Conservation (phyloP, 2,888 invertebrate species). For the Penaeus monodon region DNA sequence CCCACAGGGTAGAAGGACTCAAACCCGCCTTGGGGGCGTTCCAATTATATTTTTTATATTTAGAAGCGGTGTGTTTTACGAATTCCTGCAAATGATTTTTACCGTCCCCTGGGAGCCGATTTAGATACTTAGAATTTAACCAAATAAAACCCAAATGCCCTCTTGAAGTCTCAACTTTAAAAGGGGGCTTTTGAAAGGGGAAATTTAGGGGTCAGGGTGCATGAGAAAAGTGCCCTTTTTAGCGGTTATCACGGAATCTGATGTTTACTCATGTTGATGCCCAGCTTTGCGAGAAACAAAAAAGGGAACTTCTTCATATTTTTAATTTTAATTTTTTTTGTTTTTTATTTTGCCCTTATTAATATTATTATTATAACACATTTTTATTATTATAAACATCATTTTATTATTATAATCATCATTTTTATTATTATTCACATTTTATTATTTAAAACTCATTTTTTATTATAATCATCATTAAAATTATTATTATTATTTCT, state of each 20-base stretch:
- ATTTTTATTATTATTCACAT: too few species aligned
- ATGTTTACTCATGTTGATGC: constrained; percentile 26
- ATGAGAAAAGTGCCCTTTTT: constrained; percentile 49
- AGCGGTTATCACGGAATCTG: constrained; percentile 49
- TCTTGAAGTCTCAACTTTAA: constrained; percentile 38
- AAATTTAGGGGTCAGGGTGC: constrained; percentile 38
- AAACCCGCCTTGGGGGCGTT: too few species aligned
- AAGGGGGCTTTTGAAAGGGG: constrained; percentile 43
- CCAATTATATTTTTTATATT: background rate
- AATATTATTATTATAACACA: too few species aligned
- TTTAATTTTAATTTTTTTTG: background rate
- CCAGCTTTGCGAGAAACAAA: constrained; percentile 26
- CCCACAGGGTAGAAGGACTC: too few species aligned
- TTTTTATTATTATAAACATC: too few species aligned
- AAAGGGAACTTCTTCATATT: constrained; percentile 37
- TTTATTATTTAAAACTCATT: too few species aligned
- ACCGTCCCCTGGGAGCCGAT: constrained; percentile 51
- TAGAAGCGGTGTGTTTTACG: constrained; percentile 37
- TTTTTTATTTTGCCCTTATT: background rate
- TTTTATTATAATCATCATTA: background rate
- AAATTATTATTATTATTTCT: too few species aligned
- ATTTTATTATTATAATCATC: too few species aligned
- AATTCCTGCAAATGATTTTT: constrained; percentile 36
- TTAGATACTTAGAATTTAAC: constrained; percentile 25
- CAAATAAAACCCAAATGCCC: constrained; percentile 18